Evolutionary conservation across 2,888 invertebrate genomes (phyloP).

Genomic region (Agrilus biguttatus): DNA sequence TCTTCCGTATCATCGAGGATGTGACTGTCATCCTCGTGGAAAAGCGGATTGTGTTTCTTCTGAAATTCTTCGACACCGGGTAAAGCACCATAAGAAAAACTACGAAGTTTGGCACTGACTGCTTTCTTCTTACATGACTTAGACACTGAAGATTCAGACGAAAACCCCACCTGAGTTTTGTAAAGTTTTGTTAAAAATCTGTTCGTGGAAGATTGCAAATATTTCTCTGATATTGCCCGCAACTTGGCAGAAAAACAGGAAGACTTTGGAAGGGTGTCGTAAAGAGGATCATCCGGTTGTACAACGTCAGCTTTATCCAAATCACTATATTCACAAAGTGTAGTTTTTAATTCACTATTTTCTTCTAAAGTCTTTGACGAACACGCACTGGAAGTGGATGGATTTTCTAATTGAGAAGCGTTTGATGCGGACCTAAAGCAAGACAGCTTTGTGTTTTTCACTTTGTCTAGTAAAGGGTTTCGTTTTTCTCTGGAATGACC

Average conservation of each 20-base stretch:
- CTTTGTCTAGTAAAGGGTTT: conserved; percentile 54
- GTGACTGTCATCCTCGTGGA: conserved; percentile 41
- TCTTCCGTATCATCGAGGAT: conserved; percentile 36
- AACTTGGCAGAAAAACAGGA: conserved; percentile 55
- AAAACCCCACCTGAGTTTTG: conserved; percentile 32
- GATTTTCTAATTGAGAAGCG: conserved; percentile 33
- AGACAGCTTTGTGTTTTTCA: conserved; percentile 54
- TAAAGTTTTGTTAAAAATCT: conserved; percentile 54
- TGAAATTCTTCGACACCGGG: conserved; percentile 59
- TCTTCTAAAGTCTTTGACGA: not conserved
- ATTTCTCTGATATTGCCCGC: conserved; percentile 58
- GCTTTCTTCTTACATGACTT: conserved; percentile 25
- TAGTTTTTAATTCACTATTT: conserved; percentile 2
- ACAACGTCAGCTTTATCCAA: not conserved
- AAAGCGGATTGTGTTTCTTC: conserved; percentile 43
- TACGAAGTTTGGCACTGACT: conserved; percentile 40
- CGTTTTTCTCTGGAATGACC: conserved; percentile 47
- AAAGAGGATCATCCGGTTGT: conserved; percentile 4
- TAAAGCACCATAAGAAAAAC: conserved; percentile 60
- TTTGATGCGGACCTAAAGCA: conserved; percentile 48
- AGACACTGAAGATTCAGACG: conserved; percentile 13
- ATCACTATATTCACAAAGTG: not conserved
- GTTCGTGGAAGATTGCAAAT: conserved; percentile 54
- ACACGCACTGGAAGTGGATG: conserved; percentile 10
- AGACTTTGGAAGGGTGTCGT: conserved; percentile 25